Evolutionary conservation across 2,113 vertebrate species (phyloP).

Genomic region (Cynocephalus volans): DNA sequence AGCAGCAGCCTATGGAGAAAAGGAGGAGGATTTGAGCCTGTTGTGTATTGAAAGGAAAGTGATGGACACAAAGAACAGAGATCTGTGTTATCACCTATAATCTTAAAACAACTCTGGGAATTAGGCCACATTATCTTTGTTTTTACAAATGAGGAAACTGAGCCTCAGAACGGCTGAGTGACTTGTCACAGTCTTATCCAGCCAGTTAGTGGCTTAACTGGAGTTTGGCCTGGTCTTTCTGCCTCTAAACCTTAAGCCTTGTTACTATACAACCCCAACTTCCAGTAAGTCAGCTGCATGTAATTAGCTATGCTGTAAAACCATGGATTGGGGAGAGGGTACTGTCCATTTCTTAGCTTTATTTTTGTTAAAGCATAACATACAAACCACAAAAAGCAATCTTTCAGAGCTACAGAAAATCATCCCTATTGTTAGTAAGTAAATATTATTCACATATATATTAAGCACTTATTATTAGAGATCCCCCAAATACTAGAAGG

Average conservation of each 20-base stretch:
- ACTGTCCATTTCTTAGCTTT: not conserved
- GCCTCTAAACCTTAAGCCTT: not conserved
- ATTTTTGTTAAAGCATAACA: conserved; percentile 1
- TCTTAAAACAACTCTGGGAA: not conserved
- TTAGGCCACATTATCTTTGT: not conserved
- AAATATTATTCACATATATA: conserved; percentile 21
- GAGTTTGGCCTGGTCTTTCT: not conserved
- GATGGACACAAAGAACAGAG: not conserved
- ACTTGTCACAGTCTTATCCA: not conserved
- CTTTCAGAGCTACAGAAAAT: not conserved
- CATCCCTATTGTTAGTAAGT: not conserved
- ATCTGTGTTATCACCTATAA: not conserved
- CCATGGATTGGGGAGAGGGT: not conserved
- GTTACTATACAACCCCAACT: not conserved
- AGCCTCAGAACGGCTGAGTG: not conserved
- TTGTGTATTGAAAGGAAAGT: not conserved
- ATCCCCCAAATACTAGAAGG: not conserved
- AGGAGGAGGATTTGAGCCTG: not conserved
- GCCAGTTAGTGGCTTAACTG: not conserved
- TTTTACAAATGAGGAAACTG: not conserved
- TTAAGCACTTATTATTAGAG: not conserved
- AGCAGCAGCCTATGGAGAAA: not conserved
- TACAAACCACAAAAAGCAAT: not conserved
- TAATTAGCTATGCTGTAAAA: not conserved
- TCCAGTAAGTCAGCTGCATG: not conserved